phyloP scores from a whole-genome alignment of 2,113 vertebrate species.

The Hystrix cristata region DNA sequence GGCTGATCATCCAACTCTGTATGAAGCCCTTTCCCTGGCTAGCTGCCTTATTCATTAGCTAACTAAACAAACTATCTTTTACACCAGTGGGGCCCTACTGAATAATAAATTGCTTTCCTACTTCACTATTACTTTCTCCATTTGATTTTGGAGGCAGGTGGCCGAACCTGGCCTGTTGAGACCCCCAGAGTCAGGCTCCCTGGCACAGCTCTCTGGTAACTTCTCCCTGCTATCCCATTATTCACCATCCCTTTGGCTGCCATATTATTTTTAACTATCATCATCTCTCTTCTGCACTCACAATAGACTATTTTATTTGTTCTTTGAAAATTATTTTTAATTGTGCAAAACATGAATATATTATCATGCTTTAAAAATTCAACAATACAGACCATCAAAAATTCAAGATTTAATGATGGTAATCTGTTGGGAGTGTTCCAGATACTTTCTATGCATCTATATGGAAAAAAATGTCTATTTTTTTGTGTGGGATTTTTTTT shows the following conservation, averaged over 20 bases:
- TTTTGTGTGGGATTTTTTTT: background rate
- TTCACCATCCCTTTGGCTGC: background rate
- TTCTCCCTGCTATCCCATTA: background rate
- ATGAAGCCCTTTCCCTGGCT: background rate
- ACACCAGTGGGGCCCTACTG: background rate
- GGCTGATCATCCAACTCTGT: background rate
- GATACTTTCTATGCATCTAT: conserved; percentile 4
- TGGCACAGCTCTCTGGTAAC: background rate
- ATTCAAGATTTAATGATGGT: conserved; percentile 45
- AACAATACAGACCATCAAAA: conserved; percentile 67
- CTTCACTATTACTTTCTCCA: background rate
- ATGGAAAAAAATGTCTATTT: background rate
- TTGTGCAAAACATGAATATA: conserved; percentile 58
- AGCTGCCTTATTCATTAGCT: background rate
- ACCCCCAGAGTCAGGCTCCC: background rate
- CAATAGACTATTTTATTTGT: conserved; percentile 37
- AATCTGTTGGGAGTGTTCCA: conserved; percentile 25
- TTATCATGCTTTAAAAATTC: conserved; percentile 58
- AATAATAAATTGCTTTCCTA: background rate
- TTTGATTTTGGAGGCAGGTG: background rate
- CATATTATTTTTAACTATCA: background rate
- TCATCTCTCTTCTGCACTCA: background rate
- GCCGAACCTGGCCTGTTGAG: background rate
- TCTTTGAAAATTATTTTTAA: conserved; percentile 57
- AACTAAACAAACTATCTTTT: background rate